These are phyloP conservation scores for Harmothoe impar DNA, from an alignment of 2,888 invertebrate genomes.

Conservation along the genomic window DNA sequence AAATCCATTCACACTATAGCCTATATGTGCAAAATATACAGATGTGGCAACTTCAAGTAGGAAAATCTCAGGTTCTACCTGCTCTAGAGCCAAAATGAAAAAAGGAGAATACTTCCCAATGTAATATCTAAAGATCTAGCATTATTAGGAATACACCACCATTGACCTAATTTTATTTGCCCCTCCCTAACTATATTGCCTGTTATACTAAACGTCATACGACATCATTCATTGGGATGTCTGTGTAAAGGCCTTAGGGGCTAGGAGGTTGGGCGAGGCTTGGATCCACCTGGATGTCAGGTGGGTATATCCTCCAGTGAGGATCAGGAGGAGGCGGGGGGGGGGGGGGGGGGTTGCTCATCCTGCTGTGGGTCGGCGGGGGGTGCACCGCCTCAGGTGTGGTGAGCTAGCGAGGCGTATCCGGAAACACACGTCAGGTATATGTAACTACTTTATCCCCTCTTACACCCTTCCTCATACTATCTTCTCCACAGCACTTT, in stretches of 20 bases:
- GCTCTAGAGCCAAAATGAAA: too few relatives aligned
- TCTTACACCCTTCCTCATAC: neutral
- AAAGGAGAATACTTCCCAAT: too few relatives aligned
- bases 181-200: too few relatives aligned
- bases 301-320: constrained; percentile 8
- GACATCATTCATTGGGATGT: constrained; percentile 9
- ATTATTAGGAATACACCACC: too few relatives aligned
- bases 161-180: too few relatives aligned
- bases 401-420: neutral
- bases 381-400: neutral
- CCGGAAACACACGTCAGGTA: neutral
- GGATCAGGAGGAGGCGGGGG: neutral
- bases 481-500: too few relatives aligned
- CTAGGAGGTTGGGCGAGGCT: neutral
- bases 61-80: too few relatives aligned
- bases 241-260: neutral
- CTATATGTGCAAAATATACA: too few relatives aligned
- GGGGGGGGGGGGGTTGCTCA: neutral
- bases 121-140: too few relatives aligned
- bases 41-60: too few relatives aligned
- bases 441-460: neutral
- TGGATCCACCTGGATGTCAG: neutral
- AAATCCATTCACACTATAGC: too few relatives aligned
- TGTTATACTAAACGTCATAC: neutral
- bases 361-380: constrained; percentile 17